Evolutionary conservation across 2,797 vertebrate species (phyloP), one percentile per base, ranked within the genome.

Genomic region (Percopsis omiscomaycus): DNA sequence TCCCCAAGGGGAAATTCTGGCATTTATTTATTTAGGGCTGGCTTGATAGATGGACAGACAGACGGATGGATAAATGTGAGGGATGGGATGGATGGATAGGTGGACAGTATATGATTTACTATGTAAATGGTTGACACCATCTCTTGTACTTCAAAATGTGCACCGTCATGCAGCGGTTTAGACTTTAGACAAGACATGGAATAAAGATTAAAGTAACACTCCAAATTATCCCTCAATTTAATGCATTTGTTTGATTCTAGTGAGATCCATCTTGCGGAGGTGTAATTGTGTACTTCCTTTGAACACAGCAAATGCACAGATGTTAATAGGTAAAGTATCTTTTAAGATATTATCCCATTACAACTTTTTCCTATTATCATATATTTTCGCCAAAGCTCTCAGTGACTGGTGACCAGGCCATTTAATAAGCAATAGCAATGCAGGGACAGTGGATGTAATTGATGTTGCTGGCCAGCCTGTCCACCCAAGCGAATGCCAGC

Each of bases 381-480:
- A 71, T 64, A 55, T 63, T 71, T 53, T 12, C 37, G 69, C 37
- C 13, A 29, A 51, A 13, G 73, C 75, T 44, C 59, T 32, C 45
- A 30, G 56, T 62, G 61, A 71, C 47, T 69, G 32, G 14, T 68
- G 65, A 58, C 71, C 49, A 62, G 63, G 50, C 27, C n/a, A 77
- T 80, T 71, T 65, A 75, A 69, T 54, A 68, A 69, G 77, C 66
- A 63, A 45, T 42, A 42, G 62, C 30, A 58, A 49, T 30, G 48
- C 32, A 45, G 55, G 44, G 32, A 68, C 27, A 64, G 77, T 51
- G 47, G 51, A 68, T n/a, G 61, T 73, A 75, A 80, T 77, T 73
- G 65, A 85, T 86, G 72, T 9, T 42, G 37, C 37, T 42, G 37
- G 74, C 68, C 66, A 75, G 45, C 66, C 60, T 54, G 61, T 55